These are phyloP conservation scores for Aphaenogaster ashmeadi DNA, from an alignment of 1,140 invertebrate species.

Conservation along the genomic window DNA sequence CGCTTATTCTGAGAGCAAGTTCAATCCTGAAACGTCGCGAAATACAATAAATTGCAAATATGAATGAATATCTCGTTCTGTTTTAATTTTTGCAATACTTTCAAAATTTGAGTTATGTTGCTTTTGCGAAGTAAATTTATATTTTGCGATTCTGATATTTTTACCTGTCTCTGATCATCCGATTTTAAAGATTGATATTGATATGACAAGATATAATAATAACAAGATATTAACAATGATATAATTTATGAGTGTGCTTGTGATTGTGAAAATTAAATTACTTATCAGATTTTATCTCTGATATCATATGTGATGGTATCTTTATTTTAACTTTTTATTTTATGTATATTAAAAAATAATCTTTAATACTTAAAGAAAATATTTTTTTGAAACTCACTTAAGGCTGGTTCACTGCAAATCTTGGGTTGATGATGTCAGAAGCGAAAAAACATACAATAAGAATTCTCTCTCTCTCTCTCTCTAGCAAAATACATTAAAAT, in stretches of 20 bases:
- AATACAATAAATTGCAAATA: background rate
- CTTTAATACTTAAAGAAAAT: background rate
- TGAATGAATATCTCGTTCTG: background rate
- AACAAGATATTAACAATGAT: background rate
- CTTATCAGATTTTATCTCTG: slow-evolving; percentile 8
- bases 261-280: slow-evolving; percentile 21
- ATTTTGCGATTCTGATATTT: background rate
- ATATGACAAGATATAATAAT: slow-evolving; percentile 17
- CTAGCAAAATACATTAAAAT: too few species aligned
- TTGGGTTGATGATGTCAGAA: too few species aligned
- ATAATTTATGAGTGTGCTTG: background rate
- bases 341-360: slow-evolving; percentile 12
- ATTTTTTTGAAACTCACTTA: background rate
- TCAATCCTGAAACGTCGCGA: background rate
- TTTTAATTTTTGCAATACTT: background rate
- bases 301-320: background rate
- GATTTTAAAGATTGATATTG: slow-evolving; percentile 1
- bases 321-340: background rate
- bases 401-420: too few species aligned
- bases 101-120: background rate
- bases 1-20: background rate
- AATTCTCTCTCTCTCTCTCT: too few species aligned
- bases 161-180: background rate
- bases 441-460: too few species aligned
- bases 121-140: background rate